phyloP scores from a whole-genome alignment of 64 coral and sea anemone genomes.

The Montipora capricornis region DNA sequence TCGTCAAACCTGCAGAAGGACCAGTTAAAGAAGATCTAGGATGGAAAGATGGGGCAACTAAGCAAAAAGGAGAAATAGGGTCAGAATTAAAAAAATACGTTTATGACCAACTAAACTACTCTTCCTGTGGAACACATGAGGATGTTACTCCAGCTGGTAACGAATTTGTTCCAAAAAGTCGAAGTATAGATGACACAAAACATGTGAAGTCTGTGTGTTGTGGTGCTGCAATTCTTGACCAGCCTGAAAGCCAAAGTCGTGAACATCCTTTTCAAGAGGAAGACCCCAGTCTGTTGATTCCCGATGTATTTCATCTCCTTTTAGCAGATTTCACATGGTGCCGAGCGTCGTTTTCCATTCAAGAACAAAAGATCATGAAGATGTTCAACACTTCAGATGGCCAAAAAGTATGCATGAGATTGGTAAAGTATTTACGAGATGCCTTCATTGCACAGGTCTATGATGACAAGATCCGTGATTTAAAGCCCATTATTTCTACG shows the following conservation, averaged over 20 bases:
- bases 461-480: background rate
- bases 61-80: too few species aligned
- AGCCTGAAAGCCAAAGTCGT: background rate
- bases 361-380: slow-evolving; percentile 23
- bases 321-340: background rate
- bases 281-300: background rate
- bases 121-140: too few species aligned
- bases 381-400: background rate
- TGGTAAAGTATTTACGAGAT: slow-evolving; percentile 19
- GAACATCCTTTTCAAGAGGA: too few species aligned
- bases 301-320: slow-evolving; percentile 18
- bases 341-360: background rate
- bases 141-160: too few species aligned
- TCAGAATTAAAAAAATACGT: too few species aligned
- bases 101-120: too few species aligned
- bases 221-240: background rate
- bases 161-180: too few species aligned
- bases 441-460: background rate
- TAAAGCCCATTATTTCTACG: slow-evolving; percentile 10
- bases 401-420: slow-evolving; percentile 2
- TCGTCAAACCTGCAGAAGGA: background rate
- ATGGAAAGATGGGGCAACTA: background rate
- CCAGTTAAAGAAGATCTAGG: background rate
- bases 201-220: background rate
- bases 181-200: background rate